Conservation (phyloP, 2,797 vertebrate species). For the Tinamus major region DNA sequence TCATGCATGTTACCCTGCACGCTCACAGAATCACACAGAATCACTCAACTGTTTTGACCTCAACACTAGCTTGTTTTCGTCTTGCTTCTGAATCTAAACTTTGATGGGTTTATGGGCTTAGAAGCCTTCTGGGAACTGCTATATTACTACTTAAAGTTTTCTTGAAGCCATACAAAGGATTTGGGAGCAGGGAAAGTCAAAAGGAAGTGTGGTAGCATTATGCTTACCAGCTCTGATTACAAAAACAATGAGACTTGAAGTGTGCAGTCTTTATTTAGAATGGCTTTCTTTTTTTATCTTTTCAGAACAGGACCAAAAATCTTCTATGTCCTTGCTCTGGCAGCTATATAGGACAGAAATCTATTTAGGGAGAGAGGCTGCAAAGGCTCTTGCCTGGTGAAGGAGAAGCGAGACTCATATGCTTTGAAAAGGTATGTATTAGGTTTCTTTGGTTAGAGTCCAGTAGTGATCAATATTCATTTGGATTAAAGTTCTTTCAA, state of each 20-base stretch:
- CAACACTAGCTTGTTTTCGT: neutral
- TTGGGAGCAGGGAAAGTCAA: neutral
- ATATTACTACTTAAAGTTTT: neutral
- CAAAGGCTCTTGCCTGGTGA: neutral
- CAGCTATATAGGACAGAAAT: neutral
- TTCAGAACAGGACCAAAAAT: neutral
- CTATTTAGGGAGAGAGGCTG: neutral
- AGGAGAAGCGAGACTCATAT: neutral
- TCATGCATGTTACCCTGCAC: neutral
- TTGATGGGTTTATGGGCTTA: neutral
- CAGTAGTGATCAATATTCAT: neutral
- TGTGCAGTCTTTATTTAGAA: neutral
- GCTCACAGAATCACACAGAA: too few species aligned
- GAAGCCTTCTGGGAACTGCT: neutral
- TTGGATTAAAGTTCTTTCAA: neutral
- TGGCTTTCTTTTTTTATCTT: neutral
- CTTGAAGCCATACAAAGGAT: neutral
- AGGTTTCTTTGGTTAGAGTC: neutral
- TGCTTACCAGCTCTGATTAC: neutral
- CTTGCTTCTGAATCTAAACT: neutral
- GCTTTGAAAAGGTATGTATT: conserved; percentile 19
- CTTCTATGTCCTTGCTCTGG: neutral
- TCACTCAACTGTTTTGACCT: neutral
- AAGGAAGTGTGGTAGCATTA: neutral
- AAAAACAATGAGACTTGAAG: neutral